These are phyloP conservation scores for Pogonomyrmex barbatus DNA, from an alignment of 1,140 invertebrate species.

Conservation along the genomic window DNA sequence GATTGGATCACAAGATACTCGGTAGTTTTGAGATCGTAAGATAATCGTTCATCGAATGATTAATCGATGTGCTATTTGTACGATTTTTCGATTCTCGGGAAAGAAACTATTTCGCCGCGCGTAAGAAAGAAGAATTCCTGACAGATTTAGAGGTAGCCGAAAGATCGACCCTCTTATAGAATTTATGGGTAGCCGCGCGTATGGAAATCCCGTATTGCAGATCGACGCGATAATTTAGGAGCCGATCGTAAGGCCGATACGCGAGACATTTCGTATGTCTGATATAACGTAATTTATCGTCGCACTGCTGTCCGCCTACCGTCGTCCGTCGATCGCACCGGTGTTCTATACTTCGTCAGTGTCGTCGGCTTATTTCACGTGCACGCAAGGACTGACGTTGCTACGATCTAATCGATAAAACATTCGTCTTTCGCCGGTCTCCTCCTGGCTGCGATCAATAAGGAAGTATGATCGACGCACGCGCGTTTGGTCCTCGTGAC, in stretches of 20 bases:
- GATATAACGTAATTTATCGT: conserved; percentile 62
- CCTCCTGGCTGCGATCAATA: conserved; percentile 36
- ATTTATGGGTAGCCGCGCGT: conserved; percentile 51
- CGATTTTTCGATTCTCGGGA: conserved; percentile 8
- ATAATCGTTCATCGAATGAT: conserved; percentile 4
- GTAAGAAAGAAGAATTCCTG: conserved; percentile 8
- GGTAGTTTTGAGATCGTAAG: neutral
- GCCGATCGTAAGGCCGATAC: conserved; percentile 51
- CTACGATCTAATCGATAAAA: conserved; percentile 61
- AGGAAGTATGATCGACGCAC: conserved; percentile 59
- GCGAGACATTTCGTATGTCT: conserved; percentile 47
- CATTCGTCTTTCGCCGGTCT: conserved; percentile 47
- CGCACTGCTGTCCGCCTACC: conserved; percentile 25
- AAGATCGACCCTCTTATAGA: conserved; percentile 39
- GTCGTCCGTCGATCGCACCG: conserved; percentile 28
- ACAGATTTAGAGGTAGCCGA: conserved; percentile 57
- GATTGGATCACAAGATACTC: neutral
- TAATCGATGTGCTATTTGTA: conserved; percentile 22
- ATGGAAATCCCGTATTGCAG: conserved; percentile 58
- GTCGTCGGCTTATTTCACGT: conserved; percentile 57
- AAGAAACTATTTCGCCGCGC: conserved; percentile 39
- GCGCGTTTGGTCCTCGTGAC: conserved; percentile 14
- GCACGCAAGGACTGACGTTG: conserved; percentile 56
- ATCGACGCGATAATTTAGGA: conserved; percentile 56
- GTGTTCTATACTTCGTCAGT: conserved; percentile 49